These are phyloP conservation scores for Lycopodina hypogea DNA, from an alignment of 37 sponge, comb jelly and placozoan genomes.

Conservation along the genomic window DNA sequence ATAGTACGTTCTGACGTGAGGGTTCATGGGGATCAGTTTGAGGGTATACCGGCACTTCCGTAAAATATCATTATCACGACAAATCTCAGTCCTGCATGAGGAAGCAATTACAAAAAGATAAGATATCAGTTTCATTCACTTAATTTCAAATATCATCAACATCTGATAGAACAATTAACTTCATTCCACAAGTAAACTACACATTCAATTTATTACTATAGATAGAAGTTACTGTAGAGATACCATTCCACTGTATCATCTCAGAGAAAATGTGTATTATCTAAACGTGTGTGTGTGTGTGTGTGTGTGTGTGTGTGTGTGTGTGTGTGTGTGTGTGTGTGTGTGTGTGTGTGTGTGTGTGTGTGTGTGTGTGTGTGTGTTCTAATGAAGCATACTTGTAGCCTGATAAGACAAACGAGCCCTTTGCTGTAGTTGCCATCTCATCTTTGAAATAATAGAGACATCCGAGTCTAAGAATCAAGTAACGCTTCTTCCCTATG, in stretches of 20 bases:
- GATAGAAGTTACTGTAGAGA: too few species aligned
- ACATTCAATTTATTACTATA: too few species aligned
- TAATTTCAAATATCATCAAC: too few species aligned
- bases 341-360: too few species aligned
- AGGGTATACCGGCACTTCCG: slow-evolving; percentile 35
- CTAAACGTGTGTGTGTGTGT: too few species aligned
- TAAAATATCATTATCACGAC: slow-evolving; percentile 28
- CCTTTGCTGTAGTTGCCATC: slow-evolving; percentile 56
- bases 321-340: too few species aligned
- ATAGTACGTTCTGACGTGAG: slow-evolving; percentile 54
- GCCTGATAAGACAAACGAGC: slow-evolving; percentile 58
- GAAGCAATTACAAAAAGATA: background rate
- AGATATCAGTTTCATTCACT: background rate
- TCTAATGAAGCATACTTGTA: slow-evolving; percentile 50
- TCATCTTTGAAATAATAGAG: slow-evolving; percentile 81
- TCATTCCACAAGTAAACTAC: too few species aligned
- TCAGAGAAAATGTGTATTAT: too few species aligned
- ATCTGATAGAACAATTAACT: too few species aligned
- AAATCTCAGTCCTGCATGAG: slow-evolving; percentile 27
- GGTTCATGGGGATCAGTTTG: slow-evolving; percentile 37
- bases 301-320: too few species aligned
- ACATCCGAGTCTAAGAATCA: slow-evolving; percentile 71
- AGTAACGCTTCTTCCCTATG: slow-evolving; percentile 83
- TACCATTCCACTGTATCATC: too few species aligned
- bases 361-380: too few species aligned